Evolutionary conservation across 2,888 invertebrate genomes (phyloP), one percentile per base, ranked within the genome.

Genomic region (Lochmaea crataegi): DNA sequence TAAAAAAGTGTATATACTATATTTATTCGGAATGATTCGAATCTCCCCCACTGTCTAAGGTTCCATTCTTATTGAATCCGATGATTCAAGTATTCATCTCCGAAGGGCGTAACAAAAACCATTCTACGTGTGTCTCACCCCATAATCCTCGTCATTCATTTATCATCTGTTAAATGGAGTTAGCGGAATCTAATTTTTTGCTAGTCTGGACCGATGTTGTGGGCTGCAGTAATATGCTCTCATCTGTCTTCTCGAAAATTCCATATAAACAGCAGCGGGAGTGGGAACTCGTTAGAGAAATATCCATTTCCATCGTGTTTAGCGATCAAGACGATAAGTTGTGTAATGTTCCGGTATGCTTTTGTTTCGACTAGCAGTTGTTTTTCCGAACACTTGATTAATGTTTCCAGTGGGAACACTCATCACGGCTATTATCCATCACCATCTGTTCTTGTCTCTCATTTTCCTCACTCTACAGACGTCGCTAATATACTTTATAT

Each of bases 351-450:
- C 67, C 72, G 51, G 68, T 65, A 68, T 68, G 71, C 68, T 70
- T 67, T 53, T 61, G 64, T 74, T 70, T 66, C 74, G 48, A 64
- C 74, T 68, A 75, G 67, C 75, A 73, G 75, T 76, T 77, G 75
- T 77, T 75, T 77, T 77, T 61, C 71, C 69, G 71, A 70, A 72
- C 75, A 61, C 77, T 79, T 45, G 85, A 86, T 72, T 86, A 86
- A 77, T 73, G 76, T 57, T 66, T 66, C 7, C 77, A 74, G 64
- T 83, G 81, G 10, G 84, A 83, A 18, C 75, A 72, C 73, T 83
- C 80, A 16, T 86, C 82, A 77, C 85, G 86, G 2, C 86, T 87
- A 65, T 84, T 84, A 70, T 87, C 79, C 18, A 87, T 80, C 57
- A 66, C 73, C 86, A 85, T 61, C 81, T 74, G 11, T 85, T 83